These are phyloP conservation scores for Carterocephalus palaemon DNA, from an alignment of 2,888 invertebrate genomes.

Conservation along the genomic window DNA sequence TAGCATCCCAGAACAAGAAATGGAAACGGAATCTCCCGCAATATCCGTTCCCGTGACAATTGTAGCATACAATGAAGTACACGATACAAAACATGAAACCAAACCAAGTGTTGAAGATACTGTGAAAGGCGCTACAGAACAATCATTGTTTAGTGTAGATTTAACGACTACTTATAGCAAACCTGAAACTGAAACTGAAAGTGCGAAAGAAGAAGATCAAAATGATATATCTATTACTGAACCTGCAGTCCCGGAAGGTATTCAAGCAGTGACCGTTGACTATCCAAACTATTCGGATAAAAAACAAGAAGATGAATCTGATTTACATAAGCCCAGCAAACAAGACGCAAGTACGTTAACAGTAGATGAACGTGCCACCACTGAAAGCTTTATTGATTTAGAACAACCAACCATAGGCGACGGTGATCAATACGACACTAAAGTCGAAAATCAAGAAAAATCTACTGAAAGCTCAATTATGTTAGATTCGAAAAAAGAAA, in stretches of 20 bases:
- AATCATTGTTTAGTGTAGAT: neutral
- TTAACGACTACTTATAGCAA: neutral
- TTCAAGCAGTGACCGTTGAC: neutral
- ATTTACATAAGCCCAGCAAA: constrained; percentile 11
- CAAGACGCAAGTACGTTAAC: constrained; percentile 21
- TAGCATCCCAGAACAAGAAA: constrained; percentile 6
- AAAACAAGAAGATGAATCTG: constrained; percentile 18
- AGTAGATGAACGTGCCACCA: constrained; percentile 11
- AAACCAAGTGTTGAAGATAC: neutral
- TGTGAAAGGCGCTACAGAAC: neutral
- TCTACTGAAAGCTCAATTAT: constrained; percentile 21
- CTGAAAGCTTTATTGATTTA: neutral
- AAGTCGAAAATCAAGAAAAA: constrained; percentile 20
- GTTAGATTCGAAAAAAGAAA: constrained; percentile 16
- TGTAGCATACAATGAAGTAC: neutral
- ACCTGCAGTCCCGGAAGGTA: neutral
- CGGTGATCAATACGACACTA: neutral
- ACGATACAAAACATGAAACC: neutral
- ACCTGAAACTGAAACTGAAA: neutral
- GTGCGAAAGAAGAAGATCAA: neutral
- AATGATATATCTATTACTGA: neutral
- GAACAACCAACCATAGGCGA: neutral
- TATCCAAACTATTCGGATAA: constrained; percentile 11
- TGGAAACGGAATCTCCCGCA: neutral
- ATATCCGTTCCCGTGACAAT: neutral